Evolutionary conservation across 2,888 invertebrate species (phyloP), one percentile per base, ranked within the genome.

Genomic region (Protophormia terraenovae): DNA sequence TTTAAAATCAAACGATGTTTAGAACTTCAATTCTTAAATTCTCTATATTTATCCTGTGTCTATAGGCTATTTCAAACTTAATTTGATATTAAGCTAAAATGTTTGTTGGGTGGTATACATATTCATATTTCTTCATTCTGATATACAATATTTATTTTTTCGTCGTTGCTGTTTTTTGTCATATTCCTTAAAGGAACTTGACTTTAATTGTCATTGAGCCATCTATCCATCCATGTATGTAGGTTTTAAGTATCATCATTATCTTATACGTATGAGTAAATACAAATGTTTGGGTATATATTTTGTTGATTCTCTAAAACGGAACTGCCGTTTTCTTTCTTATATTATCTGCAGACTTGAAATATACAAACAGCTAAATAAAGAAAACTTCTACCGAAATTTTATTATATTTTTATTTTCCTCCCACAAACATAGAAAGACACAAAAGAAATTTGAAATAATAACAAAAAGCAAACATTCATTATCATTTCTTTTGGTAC

Each of bases 121-220:
- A 35, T 6, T 41, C 24, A 66, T 16, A 47, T 47, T 16, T 32
- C 27, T 47, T 38, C 12, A 22, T 41, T 64, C 41, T 19, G 7
- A 14, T 3, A 38, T 22, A 22, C 16, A 29, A 19, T 47, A 14
- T 50, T 67, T 22, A 64, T 38, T 3, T 10, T 45, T n/a, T 16
- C 10, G 4, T 45, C 14, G 22, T 45, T 66, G 10, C 14, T 69
- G 32, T 45, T 14, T 29, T 29, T 19, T 29, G 2, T 53, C n/a
- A 50, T 55, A 10, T 41, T 24, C 16, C 6, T 64, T 64, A 32
- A 55, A 71, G 32, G 12, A 41, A 32, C 71, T 27, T 27, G 27
- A 35, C 55, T 55, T 38, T 71, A 55, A 71, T 55, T 71, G 27
- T 27, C 27, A 55, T 71, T 55, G 8, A 71, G 71, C 55, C n/a